Evolutionary conservation across 1,140 invertebrate species (phyloP), one percentile per base, ranked within the genome.

Genomic region (Caenorhabditis remanei): DNA sequence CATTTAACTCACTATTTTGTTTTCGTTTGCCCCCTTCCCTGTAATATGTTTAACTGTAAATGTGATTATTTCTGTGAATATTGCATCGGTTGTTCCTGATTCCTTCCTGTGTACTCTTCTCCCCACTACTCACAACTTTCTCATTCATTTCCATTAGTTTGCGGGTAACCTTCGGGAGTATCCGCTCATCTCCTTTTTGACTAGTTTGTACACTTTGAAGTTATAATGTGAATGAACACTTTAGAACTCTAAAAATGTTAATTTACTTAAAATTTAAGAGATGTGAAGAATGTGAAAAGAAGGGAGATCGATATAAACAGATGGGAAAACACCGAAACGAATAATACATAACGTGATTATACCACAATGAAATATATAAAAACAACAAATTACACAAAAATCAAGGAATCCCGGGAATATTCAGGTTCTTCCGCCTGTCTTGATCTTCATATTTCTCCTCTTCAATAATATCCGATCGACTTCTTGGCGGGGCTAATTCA

Each of bases 1-100:
- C 19, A 13, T 43, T 50, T 4, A 46, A 48, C 14, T 11, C 7
- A 24, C 5, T 50, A 53, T 21, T 11, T 13, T 50, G 19, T 24
- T 79, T 79, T 4, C 14, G 11, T 50, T 79, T 21, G 8, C 19
- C 21, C 46, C 8, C 40, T 0, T 43, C 71, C 46, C 71, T 50
- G 71, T 50, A 79, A 79, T 79, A 75, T 75, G 40, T 75, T 46
- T 19, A 75, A 46, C 67, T 75, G 67, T 75, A n/a, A 75, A 75
- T 75, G 67, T 75, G 67, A 75, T 75, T 7, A n/a, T n/a, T 75
- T 75, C 67, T 75, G 67, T 75, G 67, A 46, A 75, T 75, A 75
- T 75, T 75, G 40, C 67, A 75, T 75, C 65, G 67, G 43, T 75
- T 75, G 41, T 48, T n/a, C 16, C 43, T 58, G 19, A 5, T 46